These are phyloP conservation scores for Melanotaenia parkinsoni DNA, from an alignment of 2,797 vertebrate species.

Conservation along the genomic window DNA sequence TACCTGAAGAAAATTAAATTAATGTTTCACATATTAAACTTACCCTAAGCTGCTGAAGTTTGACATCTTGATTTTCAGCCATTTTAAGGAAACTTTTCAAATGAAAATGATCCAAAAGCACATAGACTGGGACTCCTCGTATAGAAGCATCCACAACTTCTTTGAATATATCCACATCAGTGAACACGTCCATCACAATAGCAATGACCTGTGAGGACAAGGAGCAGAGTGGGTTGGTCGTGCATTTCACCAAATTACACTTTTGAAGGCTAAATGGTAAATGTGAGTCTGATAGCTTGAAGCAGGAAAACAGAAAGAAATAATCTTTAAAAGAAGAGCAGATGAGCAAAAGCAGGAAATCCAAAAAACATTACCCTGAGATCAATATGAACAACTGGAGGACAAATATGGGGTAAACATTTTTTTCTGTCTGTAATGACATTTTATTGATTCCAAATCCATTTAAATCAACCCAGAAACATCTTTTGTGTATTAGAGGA, in stretches of 20 bases:
- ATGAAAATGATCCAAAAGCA: slow-evolving; percentile 91
- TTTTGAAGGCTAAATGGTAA: neutral
- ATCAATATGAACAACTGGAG: neutral
- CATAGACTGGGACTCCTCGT: slow-evolving; percentile 90
- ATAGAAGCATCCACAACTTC: slow-evolving; percentile 91
- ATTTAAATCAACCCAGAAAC: neutral
- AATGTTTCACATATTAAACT: slow-evolving; percentile 50
- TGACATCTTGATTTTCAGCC: slow-evolving; percentile 91
- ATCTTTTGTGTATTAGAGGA: neutral
- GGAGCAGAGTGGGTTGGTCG: neutral
- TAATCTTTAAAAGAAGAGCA: neutral
- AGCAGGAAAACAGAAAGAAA: neutral
- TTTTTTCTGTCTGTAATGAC: neutral
- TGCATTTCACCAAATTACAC: neutral
- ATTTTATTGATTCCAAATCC: slow-evolving; percentile 15
- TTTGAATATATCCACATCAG: slow-evolving; percentile 96
- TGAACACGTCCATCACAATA: slow-evolving; percentile 96
- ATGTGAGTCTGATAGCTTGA: neutral
- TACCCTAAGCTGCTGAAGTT: slow-evolving; percentile 93
- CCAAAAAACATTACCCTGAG: neutral
- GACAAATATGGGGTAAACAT: neutral
- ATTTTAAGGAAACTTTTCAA: slow-evolving; percentile 90
- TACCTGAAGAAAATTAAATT: neutral
- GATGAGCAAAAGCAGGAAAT: neutral
- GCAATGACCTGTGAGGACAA: slow-evolving; percentile 88